phyloP scores from a whole-genome alignment of 2,888 invertebrate species.

The Mechanitis mazaeus region DNA sequence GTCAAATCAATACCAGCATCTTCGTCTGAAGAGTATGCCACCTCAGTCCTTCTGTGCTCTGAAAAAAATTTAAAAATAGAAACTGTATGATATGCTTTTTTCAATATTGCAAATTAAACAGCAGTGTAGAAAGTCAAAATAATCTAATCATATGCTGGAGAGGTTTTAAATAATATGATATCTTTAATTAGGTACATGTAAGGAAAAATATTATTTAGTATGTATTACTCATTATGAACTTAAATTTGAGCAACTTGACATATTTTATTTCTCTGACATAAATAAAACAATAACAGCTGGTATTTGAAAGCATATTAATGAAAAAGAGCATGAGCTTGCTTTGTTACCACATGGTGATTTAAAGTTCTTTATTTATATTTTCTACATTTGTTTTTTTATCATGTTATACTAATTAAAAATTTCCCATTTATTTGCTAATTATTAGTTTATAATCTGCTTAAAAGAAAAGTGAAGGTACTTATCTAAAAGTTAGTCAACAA shows the following conservation, averaged over 20 bases:
- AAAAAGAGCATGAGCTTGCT: too few relatives aligned
- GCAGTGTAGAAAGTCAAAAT: too few relatives aligned
- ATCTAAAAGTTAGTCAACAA: constrained; percentile 18
- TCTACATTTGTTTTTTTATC: too few relatives aligned
- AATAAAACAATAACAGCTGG: too few relatives aligned
- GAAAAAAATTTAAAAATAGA: constrained; percentile 30
- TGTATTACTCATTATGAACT: too few relatives aligned
- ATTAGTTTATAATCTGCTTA: not conserved
- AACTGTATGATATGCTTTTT: too few relatives aligned
- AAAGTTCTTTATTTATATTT: not conserved
- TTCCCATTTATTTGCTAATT: not conserved
- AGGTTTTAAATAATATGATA: not conserved
- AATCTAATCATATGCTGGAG: too few relatives aligned
- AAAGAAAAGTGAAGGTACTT: not conserved
- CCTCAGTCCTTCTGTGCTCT: constrained; percentile 72
- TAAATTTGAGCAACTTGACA: not conserved
- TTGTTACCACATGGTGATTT: not conserved
- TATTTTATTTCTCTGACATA: too few relatives aligned
- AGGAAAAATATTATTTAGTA: too few relatives aligned
- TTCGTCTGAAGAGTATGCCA: constrained; percentile 84
- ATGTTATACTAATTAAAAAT: not conserved
- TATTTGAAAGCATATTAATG: too few relatives aligned
- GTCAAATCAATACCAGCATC: constrained; percentile 79
- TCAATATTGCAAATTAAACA: too few relatives aligned
- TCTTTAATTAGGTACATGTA: too few relatives aligned